Base-by-base conservation (phyloP, 1,140 invertebrate genomes). In the Drosophila oshimai region DNA sequence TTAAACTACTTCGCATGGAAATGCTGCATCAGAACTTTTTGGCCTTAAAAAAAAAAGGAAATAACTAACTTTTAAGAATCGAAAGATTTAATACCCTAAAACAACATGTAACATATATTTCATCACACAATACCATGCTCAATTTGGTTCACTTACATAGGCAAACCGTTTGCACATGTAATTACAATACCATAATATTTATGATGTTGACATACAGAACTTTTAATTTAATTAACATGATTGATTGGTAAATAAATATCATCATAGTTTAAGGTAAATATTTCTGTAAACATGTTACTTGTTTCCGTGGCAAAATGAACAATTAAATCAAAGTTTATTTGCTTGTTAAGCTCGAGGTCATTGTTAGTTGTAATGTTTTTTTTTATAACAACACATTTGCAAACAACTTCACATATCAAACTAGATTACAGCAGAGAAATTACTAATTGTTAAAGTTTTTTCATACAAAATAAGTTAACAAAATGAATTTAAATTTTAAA, bases 1-100 rank as follows among this genome's bases (percentile, higher is more conserved):
- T 87, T 76, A 86, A 84, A 80, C 80, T 80, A 76, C 41, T 69
- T 55, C 34, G 54, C 57, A 15, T 12, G 50, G 3, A 54, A 67
- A 31, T 46, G 28, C 46, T 24, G 46, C 17, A 34, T 28, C 49
- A 57, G 55, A 65, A 74, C 55, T 36, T 58, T 60, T 26, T 6
- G 12, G 33, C 31, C 42, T 41, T 31, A 60, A 58, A 44, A 42
- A 42, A 18, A 22, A 15, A 45, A 41, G 37, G 24, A 3, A 15
- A 15, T 10, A 0, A 7, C 2, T 1, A 22, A 15, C 0, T 15
- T 22, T 31, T 15, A 2, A 20, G 6, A 10, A 2, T 5, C 12
- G 22, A 4, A 26, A 6, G 1, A 15, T 17, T 29, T 2, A n/a
- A 6, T 28, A 28, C 24, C 4, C 24, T 39, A 10, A 29, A 10